phyloP scores from a whole-genome alignment of 2,797 vertebrate species.

The Hypotaenidia okinawae region DNA sequence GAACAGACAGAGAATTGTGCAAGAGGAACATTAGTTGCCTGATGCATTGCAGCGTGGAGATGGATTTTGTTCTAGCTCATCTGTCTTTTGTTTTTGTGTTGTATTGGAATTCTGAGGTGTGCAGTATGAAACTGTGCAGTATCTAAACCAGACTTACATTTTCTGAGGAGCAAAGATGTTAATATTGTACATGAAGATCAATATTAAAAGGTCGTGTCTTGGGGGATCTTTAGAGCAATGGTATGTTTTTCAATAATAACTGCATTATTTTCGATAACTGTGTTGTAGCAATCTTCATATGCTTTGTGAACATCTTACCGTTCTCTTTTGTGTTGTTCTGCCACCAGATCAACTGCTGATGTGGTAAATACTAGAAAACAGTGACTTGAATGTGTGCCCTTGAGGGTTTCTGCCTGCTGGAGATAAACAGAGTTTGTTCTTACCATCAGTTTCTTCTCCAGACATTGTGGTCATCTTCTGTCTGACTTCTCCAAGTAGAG shows the following conservation, averaged over 20 bases:
- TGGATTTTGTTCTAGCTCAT: not conserved
- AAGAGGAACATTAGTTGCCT: not conserved
- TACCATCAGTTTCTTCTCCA: not conserved
- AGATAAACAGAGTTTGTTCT: not conserved
- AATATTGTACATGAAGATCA: not conserved
- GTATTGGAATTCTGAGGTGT: not conserved
- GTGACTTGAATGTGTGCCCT: not conserved
- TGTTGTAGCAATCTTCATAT: not conserved
- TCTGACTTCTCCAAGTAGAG: not conserved
- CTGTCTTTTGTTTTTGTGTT: not conserved
- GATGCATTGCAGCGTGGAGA: not conserved
- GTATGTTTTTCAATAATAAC: not conserved
- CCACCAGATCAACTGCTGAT: not conserved
- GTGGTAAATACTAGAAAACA: not conserved
- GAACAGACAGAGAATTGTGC: not conserved
- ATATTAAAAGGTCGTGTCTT: not conserved
- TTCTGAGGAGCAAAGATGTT: not conserved
- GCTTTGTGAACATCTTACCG: not conserved
- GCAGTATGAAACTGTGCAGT: not conserved
- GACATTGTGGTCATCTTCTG: not conserved
- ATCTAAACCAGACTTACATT: not conserved
- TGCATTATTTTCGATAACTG: not conserved
- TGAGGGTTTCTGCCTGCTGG: not conserved
- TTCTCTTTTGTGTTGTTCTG: not conserved
- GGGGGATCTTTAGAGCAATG: not conserved